Base-by-base conservation (phyloP, 2,888 invertebrate genomes). In the Arctia plantaginis region DNA sequence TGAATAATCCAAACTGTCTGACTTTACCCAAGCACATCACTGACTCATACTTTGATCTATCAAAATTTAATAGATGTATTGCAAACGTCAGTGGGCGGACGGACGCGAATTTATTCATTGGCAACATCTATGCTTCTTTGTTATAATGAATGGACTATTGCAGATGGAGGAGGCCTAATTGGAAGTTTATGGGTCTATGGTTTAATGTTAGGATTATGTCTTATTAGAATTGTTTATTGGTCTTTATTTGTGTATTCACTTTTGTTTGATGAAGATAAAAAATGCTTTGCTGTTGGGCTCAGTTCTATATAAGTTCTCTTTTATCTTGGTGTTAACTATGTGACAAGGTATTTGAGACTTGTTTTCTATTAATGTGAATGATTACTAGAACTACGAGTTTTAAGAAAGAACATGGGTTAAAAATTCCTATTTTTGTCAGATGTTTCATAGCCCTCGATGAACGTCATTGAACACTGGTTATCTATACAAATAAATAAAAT, bases 61-160 rank as follows among this genome's bases (percentile, higher is more conserved):
- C 91, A 91, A 90, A 90, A 81, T 87, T 89, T 93, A 93, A 93
- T 92, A 91, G 92, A 92, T 88, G 91, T 90, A 86, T 93, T 93
- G 91, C 92, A 84, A 92, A 70, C 77, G 70, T 76, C 83, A 83
- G 93, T 93, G 88, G 94, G 94, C 81, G 89, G 87, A 84, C 81
- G 88, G 87, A 87, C 86, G 82, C 83, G 75, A 82, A 80, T 80
- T 86, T 89, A 91, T 89, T 90, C 88, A 91, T 88, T 87, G 84
- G 83, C 80, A 79, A 84, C 86, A 88, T 87, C 85, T 86, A 84
- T 84, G 83, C 81, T 85, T 87, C 85, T 84, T 85, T 85, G 86
- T 87, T 87, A 86, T 78, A 84, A 87, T 89, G 86, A 89, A 89
- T 88, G 80, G 77, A 80, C 77, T 79, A 79, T 80, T 83, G 82